Evolutionary conservation across 2,797 vertebrate genomes (phyloP).

Genomic region (Catamblyrhynchus diadema): DNA sequence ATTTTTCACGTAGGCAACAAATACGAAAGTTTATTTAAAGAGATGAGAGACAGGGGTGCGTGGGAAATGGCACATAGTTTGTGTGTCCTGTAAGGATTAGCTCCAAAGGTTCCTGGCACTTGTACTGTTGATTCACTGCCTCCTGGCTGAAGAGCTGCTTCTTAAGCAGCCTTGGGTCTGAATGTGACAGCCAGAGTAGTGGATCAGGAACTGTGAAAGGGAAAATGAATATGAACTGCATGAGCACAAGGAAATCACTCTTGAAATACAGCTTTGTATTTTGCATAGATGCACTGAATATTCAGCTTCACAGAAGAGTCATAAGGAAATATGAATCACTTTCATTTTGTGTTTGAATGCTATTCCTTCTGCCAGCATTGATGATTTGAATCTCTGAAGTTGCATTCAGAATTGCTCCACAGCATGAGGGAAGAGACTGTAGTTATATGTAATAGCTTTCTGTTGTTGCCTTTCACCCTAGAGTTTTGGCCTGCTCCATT

Average conservation of each 20-base stretch:
- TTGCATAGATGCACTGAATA: neutral
- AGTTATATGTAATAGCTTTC: constrained; percentile 24
- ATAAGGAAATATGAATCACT: constrained; percentile 32
- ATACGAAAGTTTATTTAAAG: neutral
- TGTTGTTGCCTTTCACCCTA: constrained; percentile 18
- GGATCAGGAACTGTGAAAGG: neutral
- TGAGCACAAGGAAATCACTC: neutral
- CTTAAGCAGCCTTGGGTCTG: neutral
- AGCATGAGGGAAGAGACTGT: neutral
- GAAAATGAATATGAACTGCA: neutral
- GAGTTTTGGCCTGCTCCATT: constrained; percentile 14
- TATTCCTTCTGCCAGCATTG: neutral
- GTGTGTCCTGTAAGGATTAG: neutral
- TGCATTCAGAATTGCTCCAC: constrained; percentile 21
- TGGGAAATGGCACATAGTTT: neutral
- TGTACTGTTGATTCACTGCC: neutral
- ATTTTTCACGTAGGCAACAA: neutral
- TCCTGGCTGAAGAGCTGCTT: neutral
- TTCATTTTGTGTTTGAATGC: neutral
- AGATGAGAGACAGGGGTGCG: accelerated
- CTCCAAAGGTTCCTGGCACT: neutral
- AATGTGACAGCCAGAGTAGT: neutral
- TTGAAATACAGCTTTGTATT: constrained; percentile 1
- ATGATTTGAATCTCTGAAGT: constrained; percentile 9
- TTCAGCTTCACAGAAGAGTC: constrained; percentile 2